Evolutionary conservation across 2,113 vertebrate genomes (phyloP).

Genomic region (Pan troglodytes): NHGRI_mPanTro3-v2.1_pri NC_072410.2:42717501-42718000

Average conservation of each 20-base stretch:
- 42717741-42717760: constrained; percentile 57
- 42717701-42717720: constrained; percentile 50
- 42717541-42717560: neutral
- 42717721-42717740: constrained; percentile 64
- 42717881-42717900: neutral
- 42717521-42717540: neutral
- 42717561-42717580: neutral
- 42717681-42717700: constrained; percentile 27
- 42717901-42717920: neutral
- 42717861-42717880: neutral
- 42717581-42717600: neutral
- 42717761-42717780: constrained; percentile 55
- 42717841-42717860: neutral
- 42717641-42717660: neutral
- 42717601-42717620: neutral
- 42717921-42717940: neutral
- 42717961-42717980: neutral
- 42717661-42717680: neutral
- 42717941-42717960: neutral
- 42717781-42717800: constrained; percentile 59
- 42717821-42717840: constrained; percentile 1
- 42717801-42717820: constrained; percentile 34
- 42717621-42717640: constrained; percentile 17
- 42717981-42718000: neutral
- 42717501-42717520: neutral